Evolutionary conservation across 2,113 vertebrate genomes (phyloP).

Genomic region (rat (Rattus norvegicus)): DNA sequence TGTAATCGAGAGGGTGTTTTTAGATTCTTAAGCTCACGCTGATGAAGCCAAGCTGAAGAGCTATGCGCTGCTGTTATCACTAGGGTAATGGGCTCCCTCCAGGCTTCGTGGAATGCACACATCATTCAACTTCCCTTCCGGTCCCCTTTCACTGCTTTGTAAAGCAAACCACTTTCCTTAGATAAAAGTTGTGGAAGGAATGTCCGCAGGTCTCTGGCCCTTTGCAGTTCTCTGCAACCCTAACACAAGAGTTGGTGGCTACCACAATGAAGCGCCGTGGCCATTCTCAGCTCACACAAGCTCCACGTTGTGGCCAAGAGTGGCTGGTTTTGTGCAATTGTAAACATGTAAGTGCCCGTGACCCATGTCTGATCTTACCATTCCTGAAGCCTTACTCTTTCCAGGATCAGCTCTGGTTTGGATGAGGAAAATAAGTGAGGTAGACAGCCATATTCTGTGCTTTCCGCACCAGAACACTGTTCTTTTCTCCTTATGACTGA

Average conservation of each 20-base stretch:
- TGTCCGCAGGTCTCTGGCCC: background rate
- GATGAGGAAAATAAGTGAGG: background rate
- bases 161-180: conserved; percentile 51
- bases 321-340: background rate
- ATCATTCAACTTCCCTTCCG: background rate
- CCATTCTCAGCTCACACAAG: background rate
- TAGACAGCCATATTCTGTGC: background rate
- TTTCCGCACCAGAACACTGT: background rate
- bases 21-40: background rate
- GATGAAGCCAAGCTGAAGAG: conserved; percentile 2
- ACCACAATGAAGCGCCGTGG: background rate
- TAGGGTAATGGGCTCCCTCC: conserved; percentile 10
- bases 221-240: background rate
- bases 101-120: background rate
- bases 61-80: background rate
- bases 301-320: background rate
- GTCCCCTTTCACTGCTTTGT: background rate
- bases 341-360: background rate
- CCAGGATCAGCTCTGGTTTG: background rate
- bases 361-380: background rate
- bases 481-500: background rate
- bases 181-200: conserved; percentile 18
- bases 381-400: background rate
- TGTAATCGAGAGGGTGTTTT: background rate
- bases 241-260: background rate